Base-by-base conservation (phyloP, 2,888 invertebrate genomes). In the Drosophila helvetica region DNA sequence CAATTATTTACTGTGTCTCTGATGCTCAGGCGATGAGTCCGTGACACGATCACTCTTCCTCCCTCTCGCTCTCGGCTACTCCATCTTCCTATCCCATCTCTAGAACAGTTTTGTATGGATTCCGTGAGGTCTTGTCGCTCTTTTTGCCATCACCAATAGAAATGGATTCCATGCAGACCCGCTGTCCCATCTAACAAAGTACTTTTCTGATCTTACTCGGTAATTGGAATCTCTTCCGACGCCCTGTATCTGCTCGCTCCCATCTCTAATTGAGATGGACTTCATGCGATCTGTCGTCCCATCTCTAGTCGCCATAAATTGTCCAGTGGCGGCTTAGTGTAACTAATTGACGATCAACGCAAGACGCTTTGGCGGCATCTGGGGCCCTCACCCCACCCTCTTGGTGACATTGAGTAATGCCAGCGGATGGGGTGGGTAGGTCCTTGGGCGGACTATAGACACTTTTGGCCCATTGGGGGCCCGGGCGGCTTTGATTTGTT, bases 401-500 rank as follows among this genome's bases (percentile, higher is more conserved):
- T 51, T 64, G 52, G 52, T 85, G 84, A 85, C 84, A 85, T 87
- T 88, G 89, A 85, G 88, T 88, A 85, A 85, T 85, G 89, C 74
- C 80, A 72, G 74, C 30, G 51, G 50, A 46, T 22, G 25, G 45
- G 71, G 38, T 22, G 38, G 18, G 33, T 50, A 63, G 64, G 46
- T 67, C 69, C 69, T 67, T 47, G 38, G 51, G 69, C 47, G 27
- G 45, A 43, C 18, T 51, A 38, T 62, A 63, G 70, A 60, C 63
- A 74, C 53, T 67, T 71, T 66, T 54, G 67, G 68, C 67, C 50
- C 69, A n/a, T 38, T 55, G 22, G 38, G 70, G 74, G 52, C 56
- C 48, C 17, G 12, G 33, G 60, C 50, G 33, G 65, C 84, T 83
- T 83, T 86, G 88, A 86, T 80, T 88, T 88, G 84, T 78, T 78